Base-by-base conservation (phyloP, 1,140 invertebrate species). In the Bombus haemorrhoidalis region DNA sequence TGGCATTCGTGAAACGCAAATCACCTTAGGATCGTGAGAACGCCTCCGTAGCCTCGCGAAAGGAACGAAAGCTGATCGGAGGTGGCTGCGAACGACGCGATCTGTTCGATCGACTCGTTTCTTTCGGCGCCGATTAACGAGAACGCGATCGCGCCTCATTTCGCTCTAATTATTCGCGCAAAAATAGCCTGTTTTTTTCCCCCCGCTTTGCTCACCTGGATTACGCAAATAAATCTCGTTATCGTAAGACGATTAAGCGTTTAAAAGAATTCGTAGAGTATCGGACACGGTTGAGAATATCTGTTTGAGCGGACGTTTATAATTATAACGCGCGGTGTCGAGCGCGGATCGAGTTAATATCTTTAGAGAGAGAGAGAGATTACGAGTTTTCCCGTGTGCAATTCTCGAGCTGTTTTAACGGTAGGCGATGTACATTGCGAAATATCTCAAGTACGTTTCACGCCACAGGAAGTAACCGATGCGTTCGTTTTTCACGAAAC, bases 31-130 rank as follows among this genome's bases (percentile, higher is more conserved):
- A 82, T 62, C 69, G 71, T 74, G 80, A 82, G 71, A 82, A 82
- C 47, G 57, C 71, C 74, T 73, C 68, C 53, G 47, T 64, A 37
- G 18, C 10, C 22, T 82, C 64, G 71, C 71, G 71, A 82, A 74
- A 74, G 80, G 18, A 82, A 82, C n/a, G 80, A 82, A 43, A 82
- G 71, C 57, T 22, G 43, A 62, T 72, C 34, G 74, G 39, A 76
- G 12, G 1, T 13, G 34, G 53, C 34, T 43, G 71, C 34, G 13
- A 12, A 25, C 53, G 69, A 74, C 57, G 12, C 66, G 57, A 71
- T 80, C 66, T 37, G 5, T 62, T 80, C 66, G 43, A 71, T n/a
- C 59, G n/a, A 32, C 9, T 73, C 53, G 39, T 18, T 47, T 64
- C 39, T 64, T 74, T 25, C 25, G 32, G 12, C 41, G 57, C 37